Evolutionary conservation across 2,797 vertebrate genomes (phyloP).

Genomic region (Scleropages formosus): DNA sequence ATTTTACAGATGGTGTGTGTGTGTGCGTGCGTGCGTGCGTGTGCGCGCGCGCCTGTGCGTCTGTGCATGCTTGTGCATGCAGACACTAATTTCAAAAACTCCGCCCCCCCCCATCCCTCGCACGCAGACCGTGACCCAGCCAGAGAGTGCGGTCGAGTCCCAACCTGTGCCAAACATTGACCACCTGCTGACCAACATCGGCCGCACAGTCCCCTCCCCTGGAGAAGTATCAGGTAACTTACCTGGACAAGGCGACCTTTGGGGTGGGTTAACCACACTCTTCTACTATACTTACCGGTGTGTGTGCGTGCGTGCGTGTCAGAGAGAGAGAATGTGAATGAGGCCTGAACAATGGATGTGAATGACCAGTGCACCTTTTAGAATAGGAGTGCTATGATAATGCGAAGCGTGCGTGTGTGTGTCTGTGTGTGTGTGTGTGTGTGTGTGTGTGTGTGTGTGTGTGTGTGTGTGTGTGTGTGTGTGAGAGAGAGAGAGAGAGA

Average conservation of each 20-base stretch:
- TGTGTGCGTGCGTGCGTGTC: background rate
- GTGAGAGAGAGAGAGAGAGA: too few species aligned
- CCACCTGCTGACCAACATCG: constrained; percentile 97
- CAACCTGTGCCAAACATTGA: constrained; percentile 99
- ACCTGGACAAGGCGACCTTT: constrained; percentile 47
- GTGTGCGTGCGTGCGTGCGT: background rate
- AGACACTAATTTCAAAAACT: constrained; percentile 30
- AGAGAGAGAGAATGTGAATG: background rate
- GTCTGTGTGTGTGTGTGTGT: too few species aligned
- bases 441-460: too few species aligned
- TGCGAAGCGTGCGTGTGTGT: constrained; percentile 27
- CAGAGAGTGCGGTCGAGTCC: constrained; percentile 91
- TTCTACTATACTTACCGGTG: constrained; percentile 3
- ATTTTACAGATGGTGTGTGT: background rate
- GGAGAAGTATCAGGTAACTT: constrained; percentile 97
- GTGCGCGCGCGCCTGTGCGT: background rate
- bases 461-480: too few species aligned
- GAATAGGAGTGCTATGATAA: background rate
- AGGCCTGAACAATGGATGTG: background rate
- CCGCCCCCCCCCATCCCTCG: constrained; percentile 58
- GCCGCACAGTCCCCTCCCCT: constrained; percentile 82
- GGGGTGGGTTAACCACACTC: constrained; percentile 32
- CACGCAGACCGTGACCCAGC: constrained; percentile 85
- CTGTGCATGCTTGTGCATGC: too few species aligned
- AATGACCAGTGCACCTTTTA: background rate